phyloP scores from a whole-genome alignment of 2,797 vertebrate genomes.

The Enteromius fasciolatus region DNA sequence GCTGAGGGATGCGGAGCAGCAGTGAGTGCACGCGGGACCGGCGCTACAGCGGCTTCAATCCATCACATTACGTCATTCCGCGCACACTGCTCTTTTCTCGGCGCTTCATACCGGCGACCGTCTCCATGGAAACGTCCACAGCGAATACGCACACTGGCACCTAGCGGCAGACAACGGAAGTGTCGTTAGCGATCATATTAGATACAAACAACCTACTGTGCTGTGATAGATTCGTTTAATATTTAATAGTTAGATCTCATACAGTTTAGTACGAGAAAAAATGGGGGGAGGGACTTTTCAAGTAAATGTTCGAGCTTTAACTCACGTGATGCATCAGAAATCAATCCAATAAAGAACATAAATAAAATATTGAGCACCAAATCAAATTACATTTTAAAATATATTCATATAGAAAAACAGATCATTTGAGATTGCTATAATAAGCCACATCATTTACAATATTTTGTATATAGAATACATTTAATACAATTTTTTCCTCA shows the following conservation, averaged over 20 bases:
- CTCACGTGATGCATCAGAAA: background rate
- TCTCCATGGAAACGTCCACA: slow-evolving; percentile 78
- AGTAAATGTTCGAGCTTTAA: background rate
- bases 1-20: slow-evolving; percentile 55
- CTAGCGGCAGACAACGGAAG: slow-evolving; percentile 53
- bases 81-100: slow-evolving; percentile 59
- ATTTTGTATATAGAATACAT: background rate
- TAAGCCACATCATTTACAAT: background rate
- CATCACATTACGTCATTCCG: slow-evolving; percentile 76
- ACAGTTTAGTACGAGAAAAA: background rate
- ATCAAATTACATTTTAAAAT: background rate
- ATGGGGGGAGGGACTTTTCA: background rate
- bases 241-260: background rate
- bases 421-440: background rate
- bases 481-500: background rate
- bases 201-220: background rate
- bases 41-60: slow-evolving; percentile 58
- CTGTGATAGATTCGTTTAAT: background rate
- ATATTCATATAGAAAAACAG: background rate
- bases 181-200: background rate
- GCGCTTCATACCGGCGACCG: slow-evolving; percentile 72
- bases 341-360: background rate
- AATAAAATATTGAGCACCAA: background rate
- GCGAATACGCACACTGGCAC: slow-evolving; percentile 56
- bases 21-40: slow-evolving; percentile 57